Evolutionary conservation across 2,888 invertebrate genomes (phyloP), one percentile per base, ranked within the genome.

Genomic region (Chrysopilus asiliformis): DNA sequence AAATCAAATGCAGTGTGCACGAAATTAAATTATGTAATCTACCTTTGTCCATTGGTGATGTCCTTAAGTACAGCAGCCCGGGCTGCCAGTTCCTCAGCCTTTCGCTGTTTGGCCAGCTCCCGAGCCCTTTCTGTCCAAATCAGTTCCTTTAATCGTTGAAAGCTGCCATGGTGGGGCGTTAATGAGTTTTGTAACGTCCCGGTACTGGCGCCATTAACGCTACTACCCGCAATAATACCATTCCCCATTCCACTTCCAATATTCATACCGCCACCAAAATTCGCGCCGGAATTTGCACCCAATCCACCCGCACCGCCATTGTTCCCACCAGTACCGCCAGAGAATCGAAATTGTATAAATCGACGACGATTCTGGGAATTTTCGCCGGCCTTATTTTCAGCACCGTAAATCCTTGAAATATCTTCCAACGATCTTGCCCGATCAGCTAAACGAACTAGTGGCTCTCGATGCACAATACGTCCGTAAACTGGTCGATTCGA

Each of bases 101-200:
- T 71, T 45, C 79, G 70, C 56, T 82, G 81, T 55, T 81, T 72
- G 50, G 80, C 76, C 42, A 83, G 62, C 52, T 85, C 84, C 29
- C 79, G 72, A 2, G 80, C 76, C 31, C 83, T 70, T 53, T 86
- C 85, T 19, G 76, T 78, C 34, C 78, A 70, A 49, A 85, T 79
- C 45, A 86, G 56, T 51, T 85, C 82, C 67, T 83, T 85, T 35
- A 86, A 66, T 45, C 80, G 76, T 49, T 85, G 79, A 55, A 86
- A 85, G 49, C 54, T 62, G 2, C 61, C 62, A 32, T 57, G 57
- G 17, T 58, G 55, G 4, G 51, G 44, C n/a, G 54, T 49, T 10
- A 55, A 49, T 3, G 49, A 42, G 42, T 53, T 56, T 17, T 43
- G 47, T n/a, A n/a, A n/a, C n/a, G n/a, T n/a, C n/a, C n/a, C n/a